phyloP scores from a whole-genome alignment of 2,888 invertebrate genomes.

The Hyalella azteca region DNA sequence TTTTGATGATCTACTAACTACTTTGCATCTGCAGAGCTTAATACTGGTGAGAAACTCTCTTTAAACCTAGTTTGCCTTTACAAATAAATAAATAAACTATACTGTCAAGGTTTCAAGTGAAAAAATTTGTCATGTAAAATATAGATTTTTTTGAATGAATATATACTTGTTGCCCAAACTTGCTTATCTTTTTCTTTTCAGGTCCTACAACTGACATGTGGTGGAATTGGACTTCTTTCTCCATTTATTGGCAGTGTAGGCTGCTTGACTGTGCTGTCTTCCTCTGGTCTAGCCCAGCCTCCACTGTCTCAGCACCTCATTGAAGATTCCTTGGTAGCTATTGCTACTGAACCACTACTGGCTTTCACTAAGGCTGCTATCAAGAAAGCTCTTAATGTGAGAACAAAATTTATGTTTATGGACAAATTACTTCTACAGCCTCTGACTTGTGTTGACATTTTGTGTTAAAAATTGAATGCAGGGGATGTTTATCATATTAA shows the following conservation, averaged over 20 bases:
- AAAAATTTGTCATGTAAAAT: no score
- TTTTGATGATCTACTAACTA: background rate
- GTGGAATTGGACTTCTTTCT: conserved; percentile 48
- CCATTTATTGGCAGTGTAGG: conserved; percentile 54
- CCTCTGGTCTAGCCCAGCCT: conserved; percentile 50
- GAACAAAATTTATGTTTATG: background rate
- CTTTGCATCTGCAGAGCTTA: background rate
- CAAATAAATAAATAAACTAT: no score
- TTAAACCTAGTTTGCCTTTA: no score
- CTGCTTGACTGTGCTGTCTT: conserved; percentile 51
- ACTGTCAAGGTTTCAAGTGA: no score
- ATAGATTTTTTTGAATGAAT: no score
- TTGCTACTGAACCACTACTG: conserved; percentile 1
- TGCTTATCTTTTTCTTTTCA: no score
- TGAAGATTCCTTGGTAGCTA: background rate
- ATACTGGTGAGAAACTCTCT: background rate
- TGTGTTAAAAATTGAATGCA: no score
- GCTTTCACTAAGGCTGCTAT: conserved; percentile 13
- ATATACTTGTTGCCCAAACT: no score
- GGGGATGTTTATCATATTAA: no score
- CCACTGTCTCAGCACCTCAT: conserved; percentile 17
- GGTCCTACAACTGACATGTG: conserved; percentile 50
- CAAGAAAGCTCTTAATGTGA: conserved; percentile 28
- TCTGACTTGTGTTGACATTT: no score
- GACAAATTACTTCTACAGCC: no score